Evolutionary conservation across 2,888 invertebrate genomes (phyloP).

Genomic region (Lamellibrachia satsuma): DNA sequence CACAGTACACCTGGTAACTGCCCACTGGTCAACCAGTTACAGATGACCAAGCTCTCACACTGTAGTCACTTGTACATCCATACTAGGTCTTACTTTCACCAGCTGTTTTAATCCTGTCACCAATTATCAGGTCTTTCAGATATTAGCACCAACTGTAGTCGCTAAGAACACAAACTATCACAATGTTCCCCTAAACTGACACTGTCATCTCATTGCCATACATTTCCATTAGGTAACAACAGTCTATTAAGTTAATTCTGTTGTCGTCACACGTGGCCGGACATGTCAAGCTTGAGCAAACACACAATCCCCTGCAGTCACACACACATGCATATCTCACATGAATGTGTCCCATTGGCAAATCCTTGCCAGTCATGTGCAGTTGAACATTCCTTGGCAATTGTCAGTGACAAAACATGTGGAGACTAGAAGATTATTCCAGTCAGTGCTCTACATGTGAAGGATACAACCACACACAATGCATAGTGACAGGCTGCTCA

Average conservation of each 20-base stretch:
- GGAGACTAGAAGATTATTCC: neutral
- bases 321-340: neutral
- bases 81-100: neutral
- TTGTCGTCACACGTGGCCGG: neutral
- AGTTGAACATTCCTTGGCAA: neutral
- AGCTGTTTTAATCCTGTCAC: neutral
- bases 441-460: neutral
- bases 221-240: neutral
- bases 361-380: neutral
- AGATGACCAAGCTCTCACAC: neutral
- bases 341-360: neutral
- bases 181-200: neutral
- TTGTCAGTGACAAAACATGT: neutral
- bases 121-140: neutral
- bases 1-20: neutral
- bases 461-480: neutral
- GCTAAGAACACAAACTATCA: neutral
- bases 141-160: neutral
- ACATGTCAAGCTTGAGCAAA: neutral
- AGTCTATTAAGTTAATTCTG: slow-evolving; percentile 5
- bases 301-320: slow-evolving; percentile 8
- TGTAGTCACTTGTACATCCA: neutral
- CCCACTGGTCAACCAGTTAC: neutral
- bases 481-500: neutral
- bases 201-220: neutral